Evolutionary conservation across 2,113 vertebrate genomes (phyloP).

Genomic region (Clinocottus analis): DNA sequence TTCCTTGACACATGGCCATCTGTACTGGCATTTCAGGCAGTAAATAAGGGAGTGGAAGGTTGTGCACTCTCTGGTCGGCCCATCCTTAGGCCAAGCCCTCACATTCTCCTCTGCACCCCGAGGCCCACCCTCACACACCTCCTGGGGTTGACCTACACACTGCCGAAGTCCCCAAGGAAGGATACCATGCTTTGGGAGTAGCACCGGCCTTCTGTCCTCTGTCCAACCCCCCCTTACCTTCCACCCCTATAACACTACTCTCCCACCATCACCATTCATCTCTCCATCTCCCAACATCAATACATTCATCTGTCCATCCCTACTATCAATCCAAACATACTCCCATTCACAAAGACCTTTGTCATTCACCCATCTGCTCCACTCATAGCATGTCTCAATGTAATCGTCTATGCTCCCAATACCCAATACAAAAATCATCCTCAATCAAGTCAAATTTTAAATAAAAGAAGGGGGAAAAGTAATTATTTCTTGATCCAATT

Average conservation of each 20-base stretch:
- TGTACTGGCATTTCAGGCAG: conserved; percentile 73
- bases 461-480: not conserved
- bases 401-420: not conserved
- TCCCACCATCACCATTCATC: conserved; percentile 51
- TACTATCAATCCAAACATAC: conserved; percentile 27
- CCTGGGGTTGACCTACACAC: conserved; percentile 59
- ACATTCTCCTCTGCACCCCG: conserved; percentile 60
- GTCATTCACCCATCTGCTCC: conserved; percentile 60
- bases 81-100: conserved; percentile 63
- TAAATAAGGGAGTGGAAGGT: conserved; percentile 71
- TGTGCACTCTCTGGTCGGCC: conserved; percentile 45
- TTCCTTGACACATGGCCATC: conserved; percentile 70
- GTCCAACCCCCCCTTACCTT: conserved; percentile 33
- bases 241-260: conserved; percentile 31
- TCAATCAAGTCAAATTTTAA: not conserved
- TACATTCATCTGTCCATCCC: conserved; percentile 56
- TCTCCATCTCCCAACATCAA: conserved; percentile 50
- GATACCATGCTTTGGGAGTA: conserved; percentile 37
- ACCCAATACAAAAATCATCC: not conserved
- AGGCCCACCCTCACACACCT: conserved; percentile 56
- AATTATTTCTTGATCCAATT: not conserved
- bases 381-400: conserved; percentile 9
- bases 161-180: conserved; percentile 58
- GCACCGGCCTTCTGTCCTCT: conserved; percentile 66
- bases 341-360: conserved; percentile 36